Conservation (phyloP, 2,888 invertebrate genomes). For the Napeogenes sylphis region DNA sequence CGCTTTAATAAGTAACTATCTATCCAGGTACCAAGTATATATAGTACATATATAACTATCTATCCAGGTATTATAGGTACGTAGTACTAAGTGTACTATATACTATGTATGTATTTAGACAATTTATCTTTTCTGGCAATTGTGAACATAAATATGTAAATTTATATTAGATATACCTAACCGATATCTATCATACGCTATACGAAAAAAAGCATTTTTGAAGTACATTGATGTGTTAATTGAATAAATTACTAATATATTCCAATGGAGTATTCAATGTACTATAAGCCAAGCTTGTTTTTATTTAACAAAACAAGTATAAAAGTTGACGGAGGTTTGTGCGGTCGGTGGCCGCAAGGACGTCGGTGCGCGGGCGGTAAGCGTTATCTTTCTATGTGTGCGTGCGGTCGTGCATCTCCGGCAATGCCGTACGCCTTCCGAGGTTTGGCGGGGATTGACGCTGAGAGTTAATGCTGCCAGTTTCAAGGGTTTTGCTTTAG, state of each 20-base stretch:
- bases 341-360: slow-evolving; percentile 75
- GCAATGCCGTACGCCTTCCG: slow-evolving; percentile 35
- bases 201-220: not conserved
- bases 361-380: slow-evolving; percentile 74
- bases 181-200: too few relatives aligned
- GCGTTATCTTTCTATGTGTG: slow-evolving; percentile 39
- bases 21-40: too few relatives aligned
- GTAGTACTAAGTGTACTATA: too few relatives aligned
- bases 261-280: slow-evolving; percentile 16
- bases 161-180: too few relatives aligned
- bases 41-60: too few relatives aligned
- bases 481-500: slow-evolving; percentile 1
- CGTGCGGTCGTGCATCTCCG: slow-evolving; percentile 30
- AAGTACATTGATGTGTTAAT: not conserved
- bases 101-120: too few relatives aligned
- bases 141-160: too few relatives aligned
- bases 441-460: slow-evolving; percentile 48
- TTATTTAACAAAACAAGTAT: slow-evolving; percentile 25
- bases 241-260: not conserved
- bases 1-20: too few relatives aligned
- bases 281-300: slow-evolving; percentile 25
- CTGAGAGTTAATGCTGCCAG: slow-evolving; percentile 44
- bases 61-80: too few relatives aligned
- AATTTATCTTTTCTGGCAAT: too few relatives aligned
- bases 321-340: slow-evolving; percentile 29